phyloP scores from a whole-genome alignment of 30 jellyfish, hydroid and myxozoan species.

The Haliclystus octoradiatus region DNA sequence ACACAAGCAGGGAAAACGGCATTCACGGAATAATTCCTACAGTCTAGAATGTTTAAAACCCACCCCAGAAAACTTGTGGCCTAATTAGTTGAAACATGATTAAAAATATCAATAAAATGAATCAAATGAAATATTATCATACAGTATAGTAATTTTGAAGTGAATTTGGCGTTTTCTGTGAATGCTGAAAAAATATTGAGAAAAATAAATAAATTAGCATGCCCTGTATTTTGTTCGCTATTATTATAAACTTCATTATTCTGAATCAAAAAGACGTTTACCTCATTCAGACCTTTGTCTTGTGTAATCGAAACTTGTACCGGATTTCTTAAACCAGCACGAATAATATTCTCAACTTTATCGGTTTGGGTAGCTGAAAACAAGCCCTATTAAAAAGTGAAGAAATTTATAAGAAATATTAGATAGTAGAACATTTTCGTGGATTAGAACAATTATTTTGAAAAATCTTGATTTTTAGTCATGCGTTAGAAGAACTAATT shows the following conservation, averaged over 20 bases:
- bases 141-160: slow-evolving; percentile 43
- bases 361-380: slow-evolving; percentile 91
- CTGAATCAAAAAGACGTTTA: slow-evolving; percentile 1
- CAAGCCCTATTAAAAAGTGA: slow-evolving; percentile 46
- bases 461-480: too few species aligned
- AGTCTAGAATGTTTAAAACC: too few species aligned
- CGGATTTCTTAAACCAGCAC: slow-evolving; percentile 91
- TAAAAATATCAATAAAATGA: too few species aligned
- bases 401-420: background rate
- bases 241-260: background rate
- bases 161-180: slow-evolving; percentile 40
- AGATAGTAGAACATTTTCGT: background rate
- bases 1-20: background rate
- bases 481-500: too few species aligned
- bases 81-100: too few species aligned
- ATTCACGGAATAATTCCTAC: too few species aligned
- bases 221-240: background rate
- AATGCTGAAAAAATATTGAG: slow-evolving; percentile 17
- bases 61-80: too few species aligned
- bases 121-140: background rate
- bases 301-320: slow-evolving; percentile 63
- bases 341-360: slow-evolving; percentile 48
- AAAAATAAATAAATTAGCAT: background rate
- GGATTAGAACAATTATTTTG: background rate
- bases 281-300: slow-evolving; percentile 23